Conservation (phyloP, 35 echinoderm and acorn worm genomes). For the Apostichopus californicus region DNA sequence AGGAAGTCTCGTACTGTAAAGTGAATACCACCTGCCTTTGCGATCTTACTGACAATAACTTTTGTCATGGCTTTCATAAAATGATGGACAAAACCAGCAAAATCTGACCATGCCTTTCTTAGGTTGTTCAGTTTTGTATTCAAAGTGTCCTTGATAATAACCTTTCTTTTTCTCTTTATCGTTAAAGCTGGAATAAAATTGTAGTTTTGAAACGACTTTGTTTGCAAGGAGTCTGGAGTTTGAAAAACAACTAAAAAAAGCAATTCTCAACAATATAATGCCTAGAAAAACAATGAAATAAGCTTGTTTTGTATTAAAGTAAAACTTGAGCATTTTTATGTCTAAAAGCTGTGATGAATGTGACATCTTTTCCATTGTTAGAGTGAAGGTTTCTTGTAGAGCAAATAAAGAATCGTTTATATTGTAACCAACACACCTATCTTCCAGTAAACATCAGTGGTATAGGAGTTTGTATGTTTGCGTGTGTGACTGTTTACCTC, state of each 20-base stretch:
- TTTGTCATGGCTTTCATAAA: not conserved
- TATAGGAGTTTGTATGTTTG: conserved; percentile 42
- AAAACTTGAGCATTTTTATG: not conserved
- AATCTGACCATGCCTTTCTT: not conserved
- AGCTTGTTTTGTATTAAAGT: conserved; percentile 33
- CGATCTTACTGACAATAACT: not conserved
- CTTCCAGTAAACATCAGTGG: conserved; percentile 49
- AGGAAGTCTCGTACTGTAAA: not conserved
- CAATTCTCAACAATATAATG: conserved; percentile 31
- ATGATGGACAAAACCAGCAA: conserved; percentile 7
- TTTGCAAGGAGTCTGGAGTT: not conserved
- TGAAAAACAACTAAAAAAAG: not conserved
- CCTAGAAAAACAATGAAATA: conserved; percentile 36
- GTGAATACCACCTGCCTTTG: not conserved
- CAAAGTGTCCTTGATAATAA: conserved; percentile 47
- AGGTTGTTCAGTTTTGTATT: conserved; percentile 41
- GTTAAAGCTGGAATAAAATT: conserved; percentile 28
- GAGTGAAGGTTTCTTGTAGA: conserved; percentile 33
- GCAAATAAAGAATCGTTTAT: conserved; percentile 31
- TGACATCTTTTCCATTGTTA: conserved; percentile 37
- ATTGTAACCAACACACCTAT: conserved; percentile 48
- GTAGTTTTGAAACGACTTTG: not conserved
- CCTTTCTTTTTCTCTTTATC: not conserved
- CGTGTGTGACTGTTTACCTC: conserved; percentile 47
- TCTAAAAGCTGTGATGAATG: not conserved